Evolutionary conservation across 2,113 vertebrate genomes (phyloP).

Genomic region (Phylloscopus whistleri): DNA sequence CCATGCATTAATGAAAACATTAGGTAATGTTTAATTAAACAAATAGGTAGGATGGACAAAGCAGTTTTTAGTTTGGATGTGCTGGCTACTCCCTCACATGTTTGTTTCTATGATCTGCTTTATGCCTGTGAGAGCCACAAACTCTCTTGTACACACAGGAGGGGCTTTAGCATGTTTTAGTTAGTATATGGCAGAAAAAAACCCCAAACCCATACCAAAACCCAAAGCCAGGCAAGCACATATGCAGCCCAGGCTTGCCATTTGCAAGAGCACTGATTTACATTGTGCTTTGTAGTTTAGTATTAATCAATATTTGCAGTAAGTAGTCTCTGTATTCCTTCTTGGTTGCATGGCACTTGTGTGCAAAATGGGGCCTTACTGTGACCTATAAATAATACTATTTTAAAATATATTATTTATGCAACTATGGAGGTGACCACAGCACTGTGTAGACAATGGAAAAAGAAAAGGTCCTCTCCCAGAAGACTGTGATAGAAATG

Average conservation of each 20-base stretch:
- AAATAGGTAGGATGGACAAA: not conserved
- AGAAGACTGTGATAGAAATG: not conserved
- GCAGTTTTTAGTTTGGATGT: not conserved
- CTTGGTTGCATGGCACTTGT: not conserved
- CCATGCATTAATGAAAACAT: not conserved
- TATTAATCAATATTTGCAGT: not conserved
- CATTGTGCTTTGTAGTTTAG: not conserved
- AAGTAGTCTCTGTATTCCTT: not conserved
- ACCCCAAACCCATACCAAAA: not conserved
- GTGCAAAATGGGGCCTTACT: not conserved
- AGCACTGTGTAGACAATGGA: not conserved
- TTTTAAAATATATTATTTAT: not conserved
- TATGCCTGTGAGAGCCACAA: not conserved
- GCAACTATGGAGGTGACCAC: not conserved
- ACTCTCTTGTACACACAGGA: not conserved
- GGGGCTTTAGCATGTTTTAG: not conserved
- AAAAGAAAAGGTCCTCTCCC: not conserved
- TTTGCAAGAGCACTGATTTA: not conserved
- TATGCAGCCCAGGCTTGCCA: not conserved
- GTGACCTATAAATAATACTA: not conserved
- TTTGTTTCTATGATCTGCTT: not conserved
- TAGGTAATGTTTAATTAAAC: not conserved
- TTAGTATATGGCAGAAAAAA: not conserved
- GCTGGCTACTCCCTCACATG: not conserved
- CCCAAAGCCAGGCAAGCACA: not conserved